These are phyloP conservation scores for Papilio elwesi DNA, from an alignment of 2,888 invertebrate genomes.

Conservation along the genomic window DNA sequence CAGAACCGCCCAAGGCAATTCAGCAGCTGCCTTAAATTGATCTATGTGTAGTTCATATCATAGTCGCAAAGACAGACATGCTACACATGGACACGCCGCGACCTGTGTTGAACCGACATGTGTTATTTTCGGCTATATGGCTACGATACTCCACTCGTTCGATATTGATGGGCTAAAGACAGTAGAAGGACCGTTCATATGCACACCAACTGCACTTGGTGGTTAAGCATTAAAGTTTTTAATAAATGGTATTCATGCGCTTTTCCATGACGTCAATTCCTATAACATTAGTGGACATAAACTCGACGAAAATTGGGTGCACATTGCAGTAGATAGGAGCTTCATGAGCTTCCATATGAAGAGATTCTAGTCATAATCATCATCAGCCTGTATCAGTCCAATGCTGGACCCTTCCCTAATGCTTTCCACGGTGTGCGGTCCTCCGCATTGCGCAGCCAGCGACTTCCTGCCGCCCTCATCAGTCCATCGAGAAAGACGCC, in stretches of 20 bases:
- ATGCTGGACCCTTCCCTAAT: too few relatives aligned
- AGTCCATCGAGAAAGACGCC: too few relatives aligned
- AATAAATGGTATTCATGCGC: background rate
- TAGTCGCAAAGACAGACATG: background rate
- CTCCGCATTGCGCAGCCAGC: too few relatives aligned
- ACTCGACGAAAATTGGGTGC: too few relatives aligned
- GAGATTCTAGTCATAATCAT: too few relatives aligned
- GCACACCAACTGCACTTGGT: slow-evolving; percentile 2
- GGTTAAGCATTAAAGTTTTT: background rate
- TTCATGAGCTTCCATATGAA: too few relatives aligned
- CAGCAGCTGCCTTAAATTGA: slow-evolving; percentile 3
- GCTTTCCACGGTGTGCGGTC: too few relatives aligned
- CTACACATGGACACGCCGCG: background rate
- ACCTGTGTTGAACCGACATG: slow-evolving; percentile 17
- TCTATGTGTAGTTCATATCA: background rate
- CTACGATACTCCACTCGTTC: background rate
- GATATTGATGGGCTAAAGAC: slow-evolving; percentile 16
- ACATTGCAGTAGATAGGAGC: too few relatives aligned
- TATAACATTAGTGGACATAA: too few relatives aligned
- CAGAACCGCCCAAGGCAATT: background rate
- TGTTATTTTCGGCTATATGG: slow-evolving; percentile 25
- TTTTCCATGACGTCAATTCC: too few relatives aligned
- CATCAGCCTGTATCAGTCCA: too few relatives aligned
- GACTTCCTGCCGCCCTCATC: too few relatives aligned
- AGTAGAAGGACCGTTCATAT: background rate